Base-by-base conservation (phyloP, 2,797 vertebrate species). In the Vultur gryphus region DNA sequence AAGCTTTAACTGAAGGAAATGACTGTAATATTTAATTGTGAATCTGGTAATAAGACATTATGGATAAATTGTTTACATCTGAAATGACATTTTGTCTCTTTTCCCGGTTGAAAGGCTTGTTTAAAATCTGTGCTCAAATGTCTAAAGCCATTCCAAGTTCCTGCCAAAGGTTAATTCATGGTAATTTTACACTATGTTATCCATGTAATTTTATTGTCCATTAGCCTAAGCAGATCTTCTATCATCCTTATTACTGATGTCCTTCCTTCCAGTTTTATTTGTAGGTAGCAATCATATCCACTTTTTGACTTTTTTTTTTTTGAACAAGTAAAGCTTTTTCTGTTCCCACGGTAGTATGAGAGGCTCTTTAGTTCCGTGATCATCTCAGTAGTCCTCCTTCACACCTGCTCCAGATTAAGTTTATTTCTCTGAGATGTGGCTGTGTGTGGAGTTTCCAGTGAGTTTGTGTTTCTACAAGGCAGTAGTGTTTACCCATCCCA, bases 121-220 rank as follows among this genome's bases (percentile, higher is more conserved):
- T 55, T 95, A 13, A 94, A 94, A 92, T 83, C 64, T 70, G 75
- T 89, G 29, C 81, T 96, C 71, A 87, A 83, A 92, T 89, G 81
- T 93, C 89, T 85, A 87, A 93, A 94, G n/a, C 71, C 44, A 39
- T 87, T 94, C 75, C 75, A 73, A 70, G 78, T 92, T 95, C 78
- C 90, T n/a, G 6, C 62, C 75, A 94, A 95, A 93, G 92, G 81
- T 91, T 96, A 95, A 89, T 87, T 92, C 18, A 31, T 87, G 35
- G 29, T 84, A 87, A 88, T 91, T 95, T 93, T 89, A 67, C 67
- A 78, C 57, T 29, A 11, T 43, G 94, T 94, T 94, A 79, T 90
- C 86, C 18, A 11, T 87, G 48, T 89, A 87, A 93, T 96, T 92
- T 92, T 89, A 71, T 83, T 92, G 84, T 62, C 81, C 6, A 2